phyloP scores from a whole-genome alignment of 2,888 invertebrate species.

The Augochlorella aurata region DNA sequence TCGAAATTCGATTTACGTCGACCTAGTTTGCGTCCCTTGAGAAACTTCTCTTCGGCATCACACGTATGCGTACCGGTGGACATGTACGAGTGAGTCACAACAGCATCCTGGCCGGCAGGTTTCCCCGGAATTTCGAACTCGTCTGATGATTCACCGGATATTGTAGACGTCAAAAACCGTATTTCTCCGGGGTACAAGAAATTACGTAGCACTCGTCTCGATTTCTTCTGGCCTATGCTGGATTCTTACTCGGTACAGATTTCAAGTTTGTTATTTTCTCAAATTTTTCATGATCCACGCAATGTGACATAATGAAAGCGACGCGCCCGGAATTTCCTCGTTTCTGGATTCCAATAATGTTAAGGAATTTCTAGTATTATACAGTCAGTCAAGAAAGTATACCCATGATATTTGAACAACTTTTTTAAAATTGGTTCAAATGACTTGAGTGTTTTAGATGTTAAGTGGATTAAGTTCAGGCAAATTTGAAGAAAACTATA shows the following conservation, averaged over 20 bases:
- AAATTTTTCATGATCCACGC: too few relatives aligned
- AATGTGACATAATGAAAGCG: too few relatives aligned
- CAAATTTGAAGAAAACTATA: too few relatives aligned
- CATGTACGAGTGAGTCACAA: conserved; percentile 58
- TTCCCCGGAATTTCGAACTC: conserved; percentile 58
- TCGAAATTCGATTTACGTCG: conserved; percentile 52
- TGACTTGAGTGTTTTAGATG: too few relatives aligned
- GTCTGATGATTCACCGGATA: conserved; percentile 54
- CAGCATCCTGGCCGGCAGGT: conserved; percentile 56
- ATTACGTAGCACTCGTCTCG: neutral
- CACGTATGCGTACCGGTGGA: conserved; percentile 18
- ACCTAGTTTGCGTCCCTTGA: conserved; percentile 26
- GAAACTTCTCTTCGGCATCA: conserved; percentile 35
- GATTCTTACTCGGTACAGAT: neutral
- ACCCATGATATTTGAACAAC: too few relatives aligned
- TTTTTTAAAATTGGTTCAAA: too few relatives aligned
- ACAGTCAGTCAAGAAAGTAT: too few relatives aligned
- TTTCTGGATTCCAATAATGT: too few relatives aligned
- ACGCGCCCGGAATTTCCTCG: too few relatives aligned
- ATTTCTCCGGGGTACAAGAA: neutral
- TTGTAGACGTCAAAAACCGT: conserved; percentile 33
- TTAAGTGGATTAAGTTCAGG: too few relatives aligned
- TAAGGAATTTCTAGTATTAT: too few relatives aligned
- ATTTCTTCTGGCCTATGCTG: neutral
- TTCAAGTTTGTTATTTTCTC: too few relatives aligned